Evolutionary conservation across 1,140 invertebrate species (phyloP).

Genomic region (Spodoptera frugiperda): DNA sequence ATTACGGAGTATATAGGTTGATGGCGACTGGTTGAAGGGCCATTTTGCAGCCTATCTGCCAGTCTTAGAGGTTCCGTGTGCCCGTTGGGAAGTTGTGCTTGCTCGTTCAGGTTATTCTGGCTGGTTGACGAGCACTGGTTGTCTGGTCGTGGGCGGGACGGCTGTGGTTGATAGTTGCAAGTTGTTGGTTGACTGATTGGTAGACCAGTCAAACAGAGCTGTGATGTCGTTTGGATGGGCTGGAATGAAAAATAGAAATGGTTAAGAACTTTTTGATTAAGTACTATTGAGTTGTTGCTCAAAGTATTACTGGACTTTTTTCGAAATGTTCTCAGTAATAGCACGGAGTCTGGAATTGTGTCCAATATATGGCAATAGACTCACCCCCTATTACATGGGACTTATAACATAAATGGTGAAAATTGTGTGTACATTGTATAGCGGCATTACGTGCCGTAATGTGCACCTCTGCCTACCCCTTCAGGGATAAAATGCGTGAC

Average conservation of each 20-base stretch:
- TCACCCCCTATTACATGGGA: too few relatives aligned
- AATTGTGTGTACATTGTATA: too few relatives aligned
- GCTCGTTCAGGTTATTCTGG: conserved; percentile 77
- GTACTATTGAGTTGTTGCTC: too few relatives aligned
- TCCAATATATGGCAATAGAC: too few relatives aligned
- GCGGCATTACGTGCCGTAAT: too few relatives aligned
- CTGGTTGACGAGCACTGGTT: conserved; percentile 67
- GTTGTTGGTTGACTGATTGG: conserved; percentile 48
- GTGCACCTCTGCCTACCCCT: too few relatives aligned
- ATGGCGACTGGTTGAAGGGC: conserved; percentile 68
- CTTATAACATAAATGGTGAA: too few relatives aligned
- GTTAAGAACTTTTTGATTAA: neutral
- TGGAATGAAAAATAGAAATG: conserved; percentile 57
- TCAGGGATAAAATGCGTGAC: too few relatives aligned
- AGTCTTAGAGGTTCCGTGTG: conserved; percentile 63
- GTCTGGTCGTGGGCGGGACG: conserved; percentile 52
- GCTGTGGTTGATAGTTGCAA: conserved; percentile 57
- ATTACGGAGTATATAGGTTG: conserved; percentile 76
- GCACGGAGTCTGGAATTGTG: too few relatives aligned
- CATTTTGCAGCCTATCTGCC: conserved; percentile 68
- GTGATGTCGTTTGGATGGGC: conserved; percentile 63
- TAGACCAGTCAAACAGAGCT: conserved; percentile 58
- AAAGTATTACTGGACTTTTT: too few relatives aligned
- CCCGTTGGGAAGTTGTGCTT: conserved; percentile 69
- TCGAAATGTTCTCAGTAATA: too few relatives aligned